These are phyloP conservation scores for Hippocampus guttulatus DNA, from an alignment of 2,113 vertebrate genomes.

Conservation along the genomic window DNA sequence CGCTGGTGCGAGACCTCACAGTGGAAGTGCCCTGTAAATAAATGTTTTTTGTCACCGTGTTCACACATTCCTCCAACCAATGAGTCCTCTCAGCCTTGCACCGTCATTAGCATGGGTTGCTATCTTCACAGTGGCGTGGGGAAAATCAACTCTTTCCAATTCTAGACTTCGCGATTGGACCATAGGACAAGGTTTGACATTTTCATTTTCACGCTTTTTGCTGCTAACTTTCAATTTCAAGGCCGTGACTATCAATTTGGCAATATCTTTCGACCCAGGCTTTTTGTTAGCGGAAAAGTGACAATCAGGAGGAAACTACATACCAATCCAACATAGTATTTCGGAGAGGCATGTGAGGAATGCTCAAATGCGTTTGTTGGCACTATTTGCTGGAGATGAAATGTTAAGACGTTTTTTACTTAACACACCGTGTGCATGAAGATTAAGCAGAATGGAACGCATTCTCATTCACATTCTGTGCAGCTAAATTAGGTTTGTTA, in stretches of 20 bases:
- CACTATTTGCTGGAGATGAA: slow-evolving; percentile 50
- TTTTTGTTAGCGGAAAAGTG: not conserved
- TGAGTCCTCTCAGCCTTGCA: slow-evolving; percentile 26
- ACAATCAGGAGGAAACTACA: slow-evolving; percentile 11
- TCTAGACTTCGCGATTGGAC: slow-evolving; percentile 10
- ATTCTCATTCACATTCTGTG: no score
- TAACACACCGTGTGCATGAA: not conserved
- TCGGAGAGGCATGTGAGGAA: slow-evolving; percentile 42
- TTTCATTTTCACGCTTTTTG: not conserved
- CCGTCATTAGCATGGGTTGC: slow-evolving; percentile 8
- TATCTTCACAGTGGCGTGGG: slow-evolving; percentile 19
- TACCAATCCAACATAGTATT: slow-evolving; percentile 25
- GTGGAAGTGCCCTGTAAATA: slow-evolving; percentile 64
- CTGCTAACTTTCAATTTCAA: not conserved
- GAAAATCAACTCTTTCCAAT: slow-evolving; percentile 16
- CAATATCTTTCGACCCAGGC: not conserved
- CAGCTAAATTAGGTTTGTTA: no score
- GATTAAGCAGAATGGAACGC: not conserved
- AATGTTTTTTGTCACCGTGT: slow-evolving; percentile 69
- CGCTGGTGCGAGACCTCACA: slow-evolving; percentile 59
- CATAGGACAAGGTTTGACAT: not conserved
- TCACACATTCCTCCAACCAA: slow-evolving; percentile 64
- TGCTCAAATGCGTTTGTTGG: slow-evolving; percentile 29
- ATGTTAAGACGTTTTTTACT: slow-evolving; percentile 27
- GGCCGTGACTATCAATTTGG: not conserved